Evolutionary conservation across 2,888 invertebrate species (phyloP).

Genomic region (Tipula confusa): DNA sequence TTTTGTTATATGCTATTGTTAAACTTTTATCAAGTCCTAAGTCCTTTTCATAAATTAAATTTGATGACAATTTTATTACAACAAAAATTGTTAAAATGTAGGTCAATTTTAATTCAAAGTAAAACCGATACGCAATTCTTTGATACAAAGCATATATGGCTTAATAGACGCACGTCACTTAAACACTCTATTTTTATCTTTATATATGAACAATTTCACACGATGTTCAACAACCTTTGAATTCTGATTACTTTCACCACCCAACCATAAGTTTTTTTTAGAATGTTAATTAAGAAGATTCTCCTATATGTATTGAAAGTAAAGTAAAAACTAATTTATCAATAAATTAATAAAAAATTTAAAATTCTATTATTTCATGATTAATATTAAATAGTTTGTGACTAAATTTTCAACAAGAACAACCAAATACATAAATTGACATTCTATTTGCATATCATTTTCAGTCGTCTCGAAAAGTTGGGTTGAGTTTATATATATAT

Average conservation of each 20-base stretch:
- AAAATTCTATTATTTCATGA: background rate
- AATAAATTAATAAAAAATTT: background rate
- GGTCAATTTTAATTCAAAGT: too few relatives aligned
- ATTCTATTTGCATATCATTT: slow-evolving; percentile 14
- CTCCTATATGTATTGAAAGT: background rate
- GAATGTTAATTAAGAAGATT: background rate
- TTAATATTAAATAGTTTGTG: background rate
- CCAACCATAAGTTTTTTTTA: background rate
- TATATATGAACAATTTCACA: background rate
- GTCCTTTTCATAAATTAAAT: too few relatives aligned
- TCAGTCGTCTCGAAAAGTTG: background rate
- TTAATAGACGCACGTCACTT: too few relatives aligned
- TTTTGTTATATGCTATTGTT: too few relatives aligned
- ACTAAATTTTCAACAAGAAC: slow-evolving; percentile 7
- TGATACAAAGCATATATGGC: too few relatives aligned
- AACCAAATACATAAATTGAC: slow-evolving; percentile 20
- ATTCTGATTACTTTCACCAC: slow-evolving; percentile 1
- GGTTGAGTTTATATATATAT: background rate
- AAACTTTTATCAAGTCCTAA: too few relatives aligned
- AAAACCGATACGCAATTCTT: too few relatives aligned
- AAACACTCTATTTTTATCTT: too few relatives aligned
- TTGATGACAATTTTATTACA: too few relatives aligned
- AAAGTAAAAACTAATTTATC: background rate
- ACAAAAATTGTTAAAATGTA: too few relatives aligned
- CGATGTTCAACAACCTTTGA: background rate